phyloP scores from a whole-genome alignment of 2,888 invertebrate species.

The Rapana venosa region DNA sequence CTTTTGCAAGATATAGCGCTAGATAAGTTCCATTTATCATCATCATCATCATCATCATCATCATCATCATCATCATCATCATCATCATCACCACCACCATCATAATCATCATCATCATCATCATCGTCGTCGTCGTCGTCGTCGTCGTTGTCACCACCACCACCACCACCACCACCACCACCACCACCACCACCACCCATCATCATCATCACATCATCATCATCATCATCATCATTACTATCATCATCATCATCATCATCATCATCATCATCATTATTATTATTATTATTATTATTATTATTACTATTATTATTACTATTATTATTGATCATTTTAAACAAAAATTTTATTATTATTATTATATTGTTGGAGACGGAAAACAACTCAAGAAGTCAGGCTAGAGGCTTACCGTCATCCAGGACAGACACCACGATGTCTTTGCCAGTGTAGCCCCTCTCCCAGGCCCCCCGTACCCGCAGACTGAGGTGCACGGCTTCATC shows the following conservation, averaged over 20 bases:
- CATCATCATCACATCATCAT: background rate
- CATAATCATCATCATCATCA: background rate
- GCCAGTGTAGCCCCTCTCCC: slow-evolving; percentile 88
- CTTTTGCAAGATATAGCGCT: too few species aligned
- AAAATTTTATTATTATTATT: too few species aligned
- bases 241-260: background rate
- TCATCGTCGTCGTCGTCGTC: background rate
- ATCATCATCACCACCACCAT: background rate
- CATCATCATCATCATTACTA: background rate
- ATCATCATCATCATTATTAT: too few species aligned
- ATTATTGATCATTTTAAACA: too few species aligned
- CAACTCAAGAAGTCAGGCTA: background rate
- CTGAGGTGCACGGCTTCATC: slow-evolving; percentile 81
- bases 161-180: slow-evolving; percentile 14
- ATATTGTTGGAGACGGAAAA: too few species aligned
- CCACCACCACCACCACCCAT: background rate
- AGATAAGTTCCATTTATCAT: too few species aligned
- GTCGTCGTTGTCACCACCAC: background rate
- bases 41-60: background rate
- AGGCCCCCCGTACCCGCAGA: slow-evolving; percentile 90
- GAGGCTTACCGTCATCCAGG: slow-evolving; percentile 87
- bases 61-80: background rate
- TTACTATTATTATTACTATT: too few species aligned
- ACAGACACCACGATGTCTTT: slow-evolving; percentile 88
- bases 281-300: too few species aligned